phyloP scores from a whole-genome alignment of 2,797 vertebrate genomes.

The Gallirallus australis region DNA sequence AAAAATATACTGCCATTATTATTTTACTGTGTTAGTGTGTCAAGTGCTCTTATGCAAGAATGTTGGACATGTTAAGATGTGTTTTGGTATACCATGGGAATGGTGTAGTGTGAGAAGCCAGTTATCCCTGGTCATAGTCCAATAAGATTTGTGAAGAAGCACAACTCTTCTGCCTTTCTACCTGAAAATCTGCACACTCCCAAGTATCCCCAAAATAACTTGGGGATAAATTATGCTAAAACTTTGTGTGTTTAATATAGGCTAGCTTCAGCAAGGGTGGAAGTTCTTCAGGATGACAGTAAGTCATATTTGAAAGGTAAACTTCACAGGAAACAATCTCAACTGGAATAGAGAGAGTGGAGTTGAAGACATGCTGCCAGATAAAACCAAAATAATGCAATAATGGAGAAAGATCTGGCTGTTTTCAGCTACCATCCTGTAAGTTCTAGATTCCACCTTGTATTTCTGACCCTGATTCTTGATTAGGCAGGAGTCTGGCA shows the following conservation, averaged over 20 bases:
- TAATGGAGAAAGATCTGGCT: neutral
- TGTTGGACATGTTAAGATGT: neutral
- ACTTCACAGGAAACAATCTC: neutral
- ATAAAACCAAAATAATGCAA: neutral
- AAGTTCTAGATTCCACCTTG: neutral
- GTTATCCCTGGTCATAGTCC: neutral
- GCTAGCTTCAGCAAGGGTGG: neutral
- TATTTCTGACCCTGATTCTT: neutral
- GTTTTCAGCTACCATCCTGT: neutral
- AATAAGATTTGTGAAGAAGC: neutral
- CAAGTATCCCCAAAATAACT: neutral
- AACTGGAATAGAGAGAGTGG: neutral
- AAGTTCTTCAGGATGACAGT: neutral
- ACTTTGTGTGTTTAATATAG: neutral
- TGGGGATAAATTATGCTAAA: neutral
- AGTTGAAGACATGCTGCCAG: neutral
- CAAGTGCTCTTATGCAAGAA: neutral
- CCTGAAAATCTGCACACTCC: neutral
- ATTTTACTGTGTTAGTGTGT: neutral
- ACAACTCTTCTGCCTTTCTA: neutral
- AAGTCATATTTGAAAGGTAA: neutral
- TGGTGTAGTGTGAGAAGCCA: neutral
- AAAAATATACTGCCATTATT: neutral
- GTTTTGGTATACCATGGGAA: neutral
- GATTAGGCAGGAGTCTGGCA: neutral